Base-by-base conservation (phyloP, 2,113 vertebrate genomes). In the Monopterus albus region DNA sequence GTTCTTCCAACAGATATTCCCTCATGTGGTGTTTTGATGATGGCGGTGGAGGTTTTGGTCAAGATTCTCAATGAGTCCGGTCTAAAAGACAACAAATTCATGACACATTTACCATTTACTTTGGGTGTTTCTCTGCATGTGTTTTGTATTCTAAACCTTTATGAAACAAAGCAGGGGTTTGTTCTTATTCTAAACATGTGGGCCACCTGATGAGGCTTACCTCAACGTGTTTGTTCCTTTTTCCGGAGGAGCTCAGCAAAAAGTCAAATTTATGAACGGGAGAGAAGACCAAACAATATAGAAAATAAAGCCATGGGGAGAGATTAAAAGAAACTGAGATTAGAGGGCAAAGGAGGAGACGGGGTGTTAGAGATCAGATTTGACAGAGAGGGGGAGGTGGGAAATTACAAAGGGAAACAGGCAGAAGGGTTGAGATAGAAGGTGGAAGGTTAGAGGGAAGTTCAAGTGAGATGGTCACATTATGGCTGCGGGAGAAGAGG, bases 381-480 rank as follows among this genome's bases (percentile, higher is more conserved):
- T 65, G 71, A 69, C 57, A 68, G 68, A 43, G 55, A 38, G 51
- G 9, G 67, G 56, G 47, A 40, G 53, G 26, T 55, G 49, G 63
- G 55, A 43, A 82, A 72, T 49, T 64, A 68, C 60, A 53, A 46
- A 15, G 39, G 38, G 17, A 63, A 59, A 29, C 21, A 17, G 65
- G 26, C 29, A 33, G 46, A 66, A 39, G 45, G 76, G 49, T 50
- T 66, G 10, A 9, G 40, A 33, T 17, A 14, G 23, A 33, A 21
- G 50, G 15, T 21, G n/a, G 38, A 13, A 46, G 57, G 61, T 61
- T 23, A 38, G 13, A 40, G 29, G 55, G 53, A 67, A 55, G 78
- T 75, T 47, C 10, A 61, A 77, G 42, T 51, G 80, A 61, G 72
- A 72, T 21, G 77, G 21, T 57, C 3, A 1, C 9, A 4, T 52